phyloP scores from a whole-genome alignment of 1,140 invertebrate genomes.

The Cryptotermes secundus region DNA sequence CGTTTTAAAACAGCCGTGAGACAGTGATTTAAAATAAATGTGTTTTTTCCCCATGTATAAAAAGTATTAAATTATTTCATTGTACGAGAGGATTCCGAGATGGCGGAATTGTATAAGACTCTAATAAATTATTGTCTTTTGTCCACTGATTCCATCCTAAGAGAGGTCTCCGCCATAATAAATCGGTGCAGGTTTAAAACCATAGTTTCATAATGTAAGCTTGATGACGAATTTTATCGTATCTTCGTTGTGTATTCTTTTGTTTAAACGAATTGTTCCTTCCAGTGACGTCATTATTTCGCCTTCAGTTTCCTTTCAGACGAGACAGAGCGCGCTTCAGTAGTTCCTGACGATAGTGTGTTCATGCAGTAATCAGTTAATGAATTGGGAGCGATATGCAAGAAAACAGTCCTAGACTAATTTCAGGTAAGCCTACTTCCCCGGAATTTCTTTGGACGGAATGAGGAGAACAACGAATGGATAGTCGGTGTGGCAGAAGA shows the following conservation, averaged over 20 bases:
- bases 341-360: too few species aligned
- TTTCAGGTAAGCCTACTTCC: too few species aligned
- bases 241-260: not conserved
- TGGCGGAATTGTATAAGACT: not conserved
- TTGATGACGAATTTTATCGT: not conserved
- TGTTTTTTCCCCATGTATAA: not conserved
- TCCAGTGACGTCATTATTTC: too few species aligned
- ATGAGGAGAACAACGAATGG: too few species aligned
- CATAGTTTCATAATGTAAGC: not conserved
- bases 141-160: not conserved
- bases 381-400: too few species aligned
- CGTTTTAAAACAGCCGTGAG: not conserved
- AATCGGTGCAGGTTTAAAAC: not conserved
- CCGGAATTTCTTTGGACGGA: too few species aligned
- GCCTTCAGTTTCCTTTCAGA: too few species aligned
- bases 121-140: not conserved
- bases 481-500: too few species aligned
- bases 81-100: not conserved
- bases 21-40: not conserved
- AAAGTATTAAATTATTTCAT: not conserved
- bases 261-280: not conserved
- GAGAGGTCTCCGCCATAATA: not conserved
- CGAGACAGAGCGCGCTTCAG: too few species aligned
- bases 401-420: too few species aligned
- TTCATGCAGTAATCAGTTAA: too few species aligned